Base-by-base conservation (phyloP, 2,888 invertebrate genomes). In the Isoperla grammatica region DNA sequence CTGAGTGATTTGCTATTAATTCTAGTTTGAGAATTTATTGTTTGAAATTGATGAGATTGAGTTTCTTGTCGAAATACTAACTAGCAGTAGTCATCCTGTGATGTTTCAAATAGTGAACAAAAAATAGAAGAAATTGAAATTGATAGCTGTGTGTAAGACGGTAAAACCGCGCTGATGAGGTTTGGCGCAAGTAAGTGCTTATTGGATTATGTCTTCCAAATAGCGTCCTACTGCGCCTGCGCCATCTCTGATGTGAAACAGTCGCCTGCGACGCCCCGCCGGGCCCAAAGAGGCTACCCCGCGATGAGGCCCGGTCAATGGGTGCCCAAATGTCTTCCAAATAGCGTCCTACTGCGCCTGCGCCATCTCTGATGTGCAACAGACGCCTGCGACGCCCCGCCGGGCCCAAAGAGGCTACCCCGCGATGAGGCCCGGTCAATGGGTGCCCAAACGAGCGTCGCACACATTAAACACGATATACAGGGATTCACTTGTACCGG, bases 121-220 rank as follows among this genome's bases (percentile, higher is more conserved):
- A 20, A 49, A 49, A 23, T 23, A 23, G 15, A 6, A 22, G 53
- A 49, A 61, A 61, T 61, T 61, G 61, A 61, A 61, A 61, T 58
- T 61, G 57, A 61, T 61, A 56, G 60, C 45, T 46, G 22, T 56
- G 54, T 48, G 22, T 48, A 58, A 39, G 49, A 40, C 37, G 17
- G 43, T 15, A 15, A 13, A 13, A 19, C 9, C 13, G 39, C n/a
- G 6, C 12, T 35, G 56, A 42, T n/a, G 17, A 42, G 17, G 23
- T 35, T 40, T 20, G 35, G 48, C 20, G 42, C 39, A 22, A 43
- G 57, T 49, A 48, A 57, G 57, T 61, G 43, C 56, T 62, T 62
- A 62, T 59, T 60, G 60, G 62, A 60, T 62, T 62, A 62, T 59
- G 54, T 59, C 54, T 59, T 59, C 46, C 12, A 29, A 19, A 22